Percentiles rank a stretch among this genome's conserved stretches.
Conservation (phyloP, 2,888 invertebrate species). For the Lasioglossum vierecki region DNA sequence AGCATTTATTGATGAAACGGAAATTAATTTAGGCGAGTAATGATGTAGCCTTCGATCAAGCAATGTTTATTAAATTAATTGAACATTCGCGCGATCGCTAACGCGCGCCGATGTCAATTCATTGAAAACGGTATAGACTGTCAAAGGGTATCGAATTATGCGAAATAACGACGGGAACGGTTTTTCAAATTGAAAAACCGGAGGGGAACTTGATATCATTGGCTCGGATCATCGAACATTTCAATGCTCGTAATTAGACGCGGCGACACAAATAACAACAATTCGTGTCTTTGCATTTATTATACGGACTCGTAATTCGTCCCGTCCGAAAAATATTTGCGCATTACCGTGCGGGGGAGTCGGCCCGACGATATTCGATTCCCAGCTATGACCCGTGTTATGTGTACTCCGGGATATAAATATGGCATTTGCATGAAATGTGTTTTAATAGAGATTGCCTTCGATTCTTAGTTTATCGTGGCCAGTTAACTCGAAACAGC, state of each 20-base stretch:
- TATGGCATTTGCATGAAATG: slow-evolving; percentile 3
- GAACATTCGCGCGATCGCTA: background rate
- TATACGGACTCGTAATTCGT: slow-evolving; percentile 37
- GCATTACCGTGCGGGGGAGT: slow-evolving; percentile 4
- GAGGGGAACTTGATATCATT: background rate
- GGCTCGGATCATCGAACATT: background rate
- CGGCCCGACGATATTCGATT: background rate
- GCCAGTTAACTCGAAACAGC: background rate
- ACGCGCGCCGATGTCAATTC: background rate
- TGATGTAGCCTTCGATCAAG: slow-evolving; percentile 33
- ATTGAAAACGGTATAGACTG: background rate
- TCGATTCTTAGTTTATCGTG: background rate
- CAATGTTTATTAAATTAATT: slow-evolving; percentile 19
- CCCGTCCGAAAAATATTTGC: slow-evolving; percentile 47
- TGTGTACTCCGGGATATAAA: background rate
- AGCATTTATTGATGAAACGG: background rate
- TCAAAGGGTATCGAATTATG: background rate
- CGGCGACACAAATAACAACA: slow-evolving; percentile 53
- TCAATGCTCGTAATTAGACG: background rate
- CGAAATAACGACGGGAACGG: background rate
- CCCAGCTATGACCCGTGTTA: slow-evolving; percentile 18
- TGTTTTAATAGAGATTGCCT: background rate
- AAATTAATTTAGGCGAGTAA: slow-evolving; percentile 14
- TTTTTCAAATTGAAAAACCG: background rate
- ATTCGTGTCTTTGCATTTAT: slow-evolving; percentile 64